phyloP scores from a whole-genome alignment of 2,113 vertebrate genomes.

The Puffinus mauretanicus region DNA sequence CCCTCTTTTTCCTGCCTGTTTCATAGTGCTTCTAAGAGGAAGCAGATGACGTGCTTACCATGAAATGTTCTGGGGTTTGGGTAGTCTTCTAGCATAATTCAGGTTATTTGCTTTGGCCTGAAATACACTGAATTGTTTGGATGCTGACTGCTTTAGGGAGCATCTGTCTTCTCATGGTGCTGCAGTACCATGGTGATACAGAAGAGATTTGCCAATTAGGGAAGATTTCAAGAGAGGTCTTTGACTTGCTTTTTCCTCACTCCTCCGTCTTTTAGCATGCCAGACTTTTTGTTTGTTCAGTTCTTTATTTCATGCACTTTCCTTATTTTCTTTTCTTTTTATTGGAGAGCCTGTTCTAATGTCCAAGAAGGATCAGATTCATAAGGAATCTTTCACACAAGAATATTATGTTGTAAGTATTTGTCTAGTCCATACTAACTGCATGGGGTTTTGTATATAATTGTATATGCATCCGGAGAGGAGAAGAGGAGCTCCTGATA shows the following conservation, averaged over 20 bases:
- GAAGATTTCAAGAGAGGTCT: not conserved
- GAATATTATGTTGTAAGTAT: not conserved
- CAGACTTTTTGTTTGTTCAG: not conserved
- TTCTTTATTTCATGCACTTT: not conserved
- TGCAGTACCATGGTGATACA: not conserved
- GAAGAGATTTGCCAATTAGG: not conserved
- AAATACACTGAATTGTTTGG: not conserved
- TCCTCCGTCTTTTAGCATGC: not conserved
- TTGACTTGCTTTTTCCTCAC: not conserved
- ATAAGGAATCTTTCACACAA: not conserved
- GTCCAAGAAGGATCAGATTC: not conserved
- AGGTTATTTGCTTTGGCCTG: not conserved
- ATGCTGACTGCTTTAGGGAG: not conserved
- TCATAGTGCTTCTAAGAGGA: not conserved
- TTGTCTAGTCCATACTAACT: not conserved
- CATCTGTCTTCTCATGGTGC: not conserved
- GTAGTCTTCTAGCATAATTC: not conserved
- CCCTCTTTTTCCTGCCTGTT: not conserved
- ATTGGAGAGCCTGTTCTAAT: not conserved
- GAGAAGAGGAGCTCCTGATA: not conserved
- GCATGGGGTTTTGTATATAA: not conserved
- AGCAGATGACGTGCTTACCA: not conserved
- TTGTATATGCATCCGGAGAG: not conserved
- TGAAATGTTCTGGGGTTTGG: not conserved
- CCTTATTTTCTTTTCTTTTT: not conserved